A percentile compares a stretch with the other conserved stretches of the same genome.
Evolutionary conservation across 2,888 invertebrate genomes (phyloP).

Genomic region (Volucella inflata): DNA sequence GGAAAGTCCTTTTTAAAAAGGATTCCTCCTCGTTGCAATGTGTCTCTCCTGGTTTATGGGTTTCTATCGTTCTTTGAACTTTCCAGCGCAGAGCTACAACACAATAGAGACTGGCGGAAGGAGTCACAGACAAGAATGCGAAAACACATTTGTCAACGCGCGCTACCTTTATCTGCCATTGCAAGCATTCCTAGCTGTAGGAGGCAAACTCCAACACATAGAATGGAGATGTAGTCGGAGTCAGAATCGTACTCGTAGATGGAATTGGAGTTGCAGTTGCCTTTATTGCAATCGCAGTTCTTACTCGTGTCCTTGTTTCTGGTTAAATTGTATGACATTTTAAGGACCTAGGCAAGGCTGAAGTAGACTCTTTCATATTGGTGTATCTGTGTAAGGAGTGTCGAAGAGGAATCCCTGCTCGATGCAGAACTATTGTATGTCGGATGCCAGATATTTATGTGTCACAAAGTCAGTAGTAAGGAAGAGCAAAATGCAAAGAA

Average conservation of each 20-base stretch:
- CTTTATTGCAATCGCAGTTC: slow-evolving; percentile 34
- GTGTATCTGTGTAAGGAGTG: slow-evolving; percentile 1
- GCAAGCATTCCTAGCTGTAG: slow-evolving; percentile 37
- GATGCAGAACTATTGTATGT: slow-evolving; percentile 66
- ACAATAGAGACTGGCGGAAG: slow-evolving; percentile 7
- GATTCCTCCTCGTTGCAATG: slow-evolving; percentile 45
- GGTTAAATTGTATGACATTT: slow-evolving; percentile 70
- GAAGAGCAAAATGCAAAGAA: slow-evolving; percentile 52
- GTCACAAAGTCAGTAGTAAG: slow-evolving; percentile 82
- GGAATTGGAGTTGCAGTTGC: not conserved
- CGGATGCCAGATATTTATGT: slow-evolving; percentile 80
- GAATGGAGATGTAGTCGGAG: no score
- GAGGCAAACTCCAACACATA: no score
- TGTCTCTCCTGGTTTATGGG: slow-evolving; percentile 50
- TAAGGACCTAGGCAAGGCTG: slow-evolving; percentile 49
- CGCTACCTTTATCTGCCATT: slow-evolving; percentile 71
- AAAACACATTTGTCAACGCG: slow-evolving; percentile 73
- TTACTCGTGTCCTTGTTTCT: slow-evolving; percentile 66
- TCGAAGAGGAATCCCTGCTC: slow-evolving; percentile 54
- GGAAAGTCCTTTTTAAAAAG: slow-evolving; percentile 55
- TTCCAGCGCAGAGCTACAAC: slow-evolving; percentile 31
- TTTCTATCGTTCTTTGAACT: slow-evolving; percentile 71
- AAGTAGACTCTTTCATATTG: not conserved
- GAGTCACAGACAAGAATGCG: slow-evolving; percentile 62
- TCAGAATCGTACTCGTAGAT: not conserved